Conservation (phyloP, 2,113 vertebrate genomes). For the Equus przewalskii region DNA sequence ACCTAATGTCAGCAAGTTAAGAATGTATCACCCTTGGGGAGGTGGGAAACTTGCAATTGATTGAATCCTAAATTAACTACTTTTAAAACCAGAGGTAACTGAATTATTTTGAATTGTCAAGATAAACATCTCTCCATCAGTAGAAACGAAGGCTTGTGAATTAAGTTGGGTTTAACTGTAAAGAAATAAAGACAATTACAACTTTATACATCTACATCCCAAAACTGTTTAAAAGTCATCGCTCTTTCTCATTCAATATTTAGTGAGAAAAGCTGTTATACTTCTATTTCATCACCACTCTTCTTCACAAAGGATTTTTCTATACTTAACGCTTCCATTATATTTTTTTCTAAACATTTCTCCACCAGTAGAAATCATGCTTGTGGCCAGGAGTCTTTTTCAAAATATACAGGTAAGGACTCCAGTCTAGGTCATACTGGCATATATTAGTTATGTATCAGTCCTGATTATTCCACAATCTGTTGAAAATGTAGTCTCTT, state of each 20-base stretch:
- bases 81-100: background rate
- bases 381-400: background rate
- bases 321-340: background rate
- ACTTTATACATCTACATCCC: background rate
- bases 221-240: background rate
- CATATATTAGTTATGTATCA: background rate
- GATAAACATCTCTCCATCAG: background rate
- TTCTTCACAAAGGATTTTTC: background rate
- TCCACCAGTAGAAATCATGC: background rate
- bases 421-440: background rate
- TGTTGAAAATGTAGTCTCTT: background rate
- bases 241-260: background rate
- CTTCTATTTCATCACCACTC: background rate
- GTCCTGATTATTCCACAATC: background rate
- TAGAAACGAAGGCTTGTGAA: background rate
- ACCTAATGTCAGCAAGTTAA: background rate
- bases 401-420: background rate
- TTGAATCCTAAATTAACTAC: background rate
- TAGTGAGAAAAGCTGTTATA: background rate
- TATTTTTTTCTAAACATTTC: background rate
- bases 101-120: background rate
- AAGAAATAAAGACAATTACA: background rate
- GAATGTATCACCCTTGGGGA: background rate
- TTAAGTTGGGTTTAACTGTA: background rate
- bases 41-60: background rate